Conservation (phyloP, 92 coral and sea anemone species). For the Ricordea florida region DNA sequence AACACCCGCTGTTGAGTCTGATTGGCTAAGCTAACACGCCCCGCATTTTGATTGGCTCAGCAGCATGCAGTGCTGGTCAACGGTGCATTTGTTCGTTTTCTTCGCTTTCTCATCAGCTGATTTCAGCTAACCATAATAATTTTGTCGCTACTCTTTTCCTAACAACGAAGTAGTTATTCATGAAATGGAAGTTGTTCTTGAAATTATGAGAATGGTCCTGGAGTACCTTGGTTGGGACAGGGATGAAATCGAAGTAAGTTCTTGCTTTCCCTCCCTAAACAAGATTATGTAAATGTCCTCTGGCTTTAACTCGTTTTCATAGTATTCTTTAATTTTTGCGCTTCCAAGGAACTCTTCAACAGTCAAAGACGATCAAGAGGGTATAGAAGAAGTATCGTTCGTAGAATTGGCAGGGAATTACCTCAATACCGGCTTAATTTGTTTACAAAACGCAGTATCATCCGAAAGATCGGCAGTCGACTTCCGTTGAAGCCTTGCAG, state of each 20-base stretch:
- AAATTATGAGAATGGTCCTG: slow-evolving; percentile 51
- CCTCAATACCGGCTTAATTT: slow-evolving; percentile 40
- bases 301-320: too few species aligned
- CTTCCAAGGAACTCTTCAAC: slow-evolving; percentile 40
- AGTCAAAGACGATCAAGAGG: slow-evolving; percentile 41
- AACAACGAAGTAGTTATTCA: too few species aligned
- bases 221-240: slow-evolving; percentile 80
- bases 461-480: slow-evolving; percentile 91
- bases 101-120: not conserved
- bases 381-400: slow-evolving; percentile 72
- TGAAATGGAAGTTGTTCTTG: slow-evolving; percentile 64
- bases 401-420: slow-evolving; percentile 66
- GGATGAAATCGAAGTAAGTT: slow-evolving; percentile 75
- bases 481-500: slow-evolving; percentile 81
- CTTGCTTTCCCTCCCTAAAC: too few species aligned
- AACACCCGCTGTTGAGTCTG: slow-evolving; percentile 65
- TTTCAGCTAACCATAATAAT: too few species aligned
- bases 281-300: too few species aligned
- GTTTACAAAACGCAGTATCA: slow-evolving; percentile 82
- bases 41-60: slow-evolving; percentile 29
- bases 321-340: too few species aligned
- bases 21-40: slow-evolving; percentile 56
- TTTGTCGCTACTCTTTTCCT: too few species aligned
- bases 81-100: too few species aligned
- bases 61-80: not conserved